Evolutionary conservation across 2,888 invertebrate species (phyloP), one percentile per base, ranked within the genome.

Genomic region (Amphipyra berbera): DNA sequence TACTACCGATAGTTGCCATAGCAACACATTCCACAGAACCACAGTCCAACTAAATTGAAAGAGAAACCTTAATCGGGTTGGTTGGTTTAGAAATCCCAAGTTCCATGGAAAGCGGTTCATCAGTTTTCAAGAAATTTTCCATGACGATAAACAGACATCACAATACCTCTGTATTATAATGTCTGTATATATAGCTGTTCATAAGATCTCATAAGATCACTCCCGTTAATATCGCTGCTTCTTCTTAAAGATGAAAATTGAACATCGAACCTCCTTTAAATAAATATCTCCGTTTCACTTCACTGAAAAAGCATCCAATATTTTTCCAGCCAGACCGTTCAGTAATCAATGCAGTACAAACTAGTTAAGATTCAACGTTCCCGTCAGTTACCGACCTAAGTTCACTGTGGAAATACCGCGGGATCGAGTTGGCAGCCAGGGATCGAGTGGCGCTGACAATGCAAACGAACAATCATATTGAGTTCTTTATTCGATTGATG

Each of bases 301-400:
- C 41, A 50, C 21, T 35, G 50, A 47, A 47, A 49, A 54, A 48
- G 9, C 59, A 49, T 41, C 33, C 12, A 44, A 27, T 55, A 33
- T 60, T 50, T 61, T 50, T 50, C 37, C 30, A 41, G 8, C 10
- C 7, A 15, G 30, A 40, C 12, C 33, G 35, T 44, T 55, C 61
- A 55, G 42, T 61, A 67, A 54, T 61, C 38, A 50, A 67, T 61
- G 67, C 67, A 56, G 40, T 52, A 67, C 38, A 61, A 67, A 67
- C 61, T 61, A 42, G 61, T 56, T 67, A 50, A 44, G 55, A 61
- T 61, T 47, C 47, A 42, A 46, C 42, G 67, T 50, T 61, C 27
- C 27, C 6, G 42, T 14, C 15, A 44, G 41, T 21, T 8, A 12
- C 1, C 44, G 44, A 44, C 44, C 42, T 6, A 14, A 40, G 52